Conservation (phyloP, 1,140 invertebrate genomes). For the Drosophila equinoxialis region DNA sequence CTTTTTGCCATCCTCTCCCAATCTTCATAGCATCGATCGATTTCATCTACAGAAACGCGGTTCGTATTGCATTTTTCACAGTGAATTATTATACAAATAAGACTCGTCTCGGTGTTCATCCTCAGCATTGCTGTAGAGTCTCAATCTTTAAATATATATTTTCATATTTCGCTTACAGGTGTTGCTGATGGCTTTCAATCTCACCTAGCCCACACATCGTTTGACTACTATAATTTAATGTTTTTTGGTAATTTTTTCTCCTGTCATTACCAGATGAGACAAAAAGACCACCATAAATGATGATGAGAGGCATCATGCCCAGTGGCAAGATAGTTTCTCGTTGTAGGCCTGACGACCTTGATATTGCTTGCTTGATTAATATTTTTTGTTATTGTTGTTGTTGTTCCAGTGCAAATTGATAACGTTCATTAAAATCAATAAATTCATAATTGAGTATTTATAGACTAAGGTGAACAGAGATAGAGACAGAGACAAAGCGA, state of each 20-base stretch:
- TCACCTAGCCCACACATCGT: slow-evolving; percentile 21
- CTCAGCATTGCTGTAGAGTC: neutral
- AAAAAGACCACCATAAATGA: slow-evolving; percentile 1
- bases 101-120: too few relatives aligned
- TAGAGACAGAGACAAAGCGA: neutral
- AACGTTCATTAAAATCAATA: slow-evolving; percentile 78
- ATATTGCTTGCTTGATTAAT: neutral
- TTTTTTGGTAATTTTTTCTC: neutral
- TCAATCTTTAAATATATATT: slow-evolving; percentile 19
- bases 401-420: slow-evolving; percentile 65
- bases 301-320: neutral
- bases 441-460: slow-evolving; percentile 75
- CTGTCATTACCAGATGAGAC: too few relatives aligned
- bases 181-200: slow-evolving; percentile 45
- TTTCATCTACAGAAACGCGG: too few relatives aligned
- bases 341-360: neutral
- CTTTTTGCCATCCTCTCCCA: too few relatives aligned
- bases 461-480: neutral
- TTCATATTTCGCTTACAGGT: neutral
- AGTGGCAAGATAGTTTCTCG: neutral
- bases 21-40: too few relatives aligned
- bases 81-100: too few relatives aligned
- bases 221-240: slow-evolving; percentile 11
- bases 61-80: too few relatives aligned
- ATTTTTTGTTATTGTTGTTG: slow-evolving; percentile 24